Percentiles rank a stretch among this genome's conserved stretches.
phyloP scores from a whole-genome alignment of 2,797 vertebrate genomes.

The Coccyzus lansbergi region DNA sequence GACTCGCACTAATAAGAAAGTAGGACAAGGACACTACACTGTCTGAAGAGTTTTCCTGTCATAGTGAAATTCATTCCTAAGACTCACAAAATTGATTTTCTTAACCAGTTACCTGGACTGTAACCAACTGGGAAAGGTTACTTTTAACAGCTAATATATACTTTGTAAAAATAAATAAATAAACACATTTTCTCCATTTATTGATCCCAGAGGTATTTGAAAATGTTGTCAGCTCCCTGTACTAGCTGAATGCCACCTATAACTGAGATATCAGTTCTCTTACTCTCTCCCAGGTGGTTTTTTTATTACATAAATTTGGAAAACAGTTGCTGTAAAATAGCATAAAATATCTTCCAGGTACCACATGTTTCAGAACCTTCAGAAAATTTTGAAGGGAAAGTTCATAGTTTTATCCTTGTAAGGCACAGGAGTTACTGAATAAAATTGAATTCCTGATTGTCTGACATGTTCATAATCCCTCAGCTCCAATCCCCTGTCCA shows the following conservation, averaged over 20 bases:
- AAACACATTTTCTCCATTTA: neutral
- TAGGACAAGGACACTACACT: neutral
- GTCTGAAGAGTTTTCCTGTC: neutral
- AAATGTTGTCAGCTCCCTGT: neutral
- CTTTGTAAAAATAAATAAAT: neutral
- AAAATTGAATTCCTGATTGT: neutral
- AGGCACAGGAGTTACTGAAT: neutral
- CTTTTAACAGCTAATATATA: neutral
- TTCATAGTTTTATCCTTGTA: neutral
- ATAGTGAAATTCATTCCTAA: neutral
- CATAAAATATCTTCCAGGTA: neutral
- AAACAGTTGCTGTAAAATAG: neutral
- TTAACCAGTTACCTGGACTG: neutral
- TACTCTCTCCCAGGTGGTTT: neutral
- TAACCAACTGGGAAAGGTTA: neutral
- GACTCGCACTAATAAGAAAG: neutral
- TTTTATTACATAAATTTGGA: neutral
- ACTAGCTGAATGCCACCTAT: neutral
- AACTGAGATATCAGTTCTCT: neutral
- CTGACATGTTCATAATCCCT: neutral
- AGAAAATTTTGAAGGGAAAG: neutral
- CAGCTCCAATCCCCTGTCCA: accelerated
- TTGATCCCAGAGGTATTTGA: neutral
- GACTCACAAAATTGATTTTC: neutral
- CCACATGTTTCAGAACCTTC: neutral